These are phyloP conservation scores for Mnemiopsis leidyi DNA, from an alignment of 37 sponge, comb jelly and placozoan species.

Conservation along the genomic window DNA sequence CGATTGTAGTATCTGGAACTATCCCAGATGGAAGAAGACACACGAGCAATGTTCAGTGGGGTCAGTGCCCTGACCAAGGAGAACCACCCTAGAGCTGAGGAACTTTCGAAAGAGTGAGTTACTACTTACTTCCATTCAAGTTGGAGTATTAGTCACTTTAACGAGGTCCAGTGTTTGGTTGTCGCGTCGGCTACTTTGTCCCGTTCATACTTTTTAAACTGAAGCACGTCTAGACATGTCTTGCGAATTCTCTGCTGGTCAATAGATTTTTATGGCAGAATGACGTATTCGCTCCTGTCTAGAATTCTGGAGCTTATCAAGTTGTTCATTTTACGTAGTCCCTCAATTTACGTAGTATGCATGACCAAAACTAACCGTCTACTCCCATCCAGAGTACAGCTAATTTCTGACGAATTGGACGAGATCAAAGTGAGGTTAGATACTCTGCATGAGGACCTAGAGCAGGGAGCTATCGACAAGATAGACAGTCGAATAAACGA, in stretches of 20 bases:
- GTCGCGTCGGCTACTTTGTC: too few relatives aligned
- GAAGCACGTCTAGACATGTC: too few relatives aligned
- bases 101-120: not conserved
- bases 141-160: too few relatives aligned
- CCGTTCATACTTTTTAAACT: too few relatives aligned
- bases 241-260: too few relatives aligned
- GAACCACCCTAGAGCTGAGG: slow-evolving; percentile 47
- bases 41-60: slow-evolving; percentile 17
- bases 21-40: slow-evolving; percentile 47
- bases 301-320: too few relatives aligned
- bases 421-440: slow-evolving; percentile 27
- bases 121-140: not conserved
- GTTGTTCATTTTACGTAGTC: too few relatives aligned
- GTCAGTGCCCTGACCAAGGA: slow-evolving; percentile 11
- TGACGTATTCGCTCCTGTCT: too few relatives aligned
- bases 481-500: not conserved
- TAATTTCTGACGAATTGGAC: slow-evolving; percentile 30
- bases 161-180: too few relatives aligned
- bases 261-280: too few relatives aligned
- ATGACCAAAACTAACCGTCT: not conserved
- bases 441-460: slow-evolving; percentile 13
- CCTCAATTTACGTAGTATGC: not conserved
- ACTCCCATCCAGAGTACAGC: slow-evolving; percentile 37
- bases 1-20: too few relatives aligned
- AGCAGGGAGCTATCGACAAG: slow-evolving; percentile 14